Base-by-base conservation (phyloP, 2,888 invertebrate genomes). In the Eucriotettix oculatus region DNA sequence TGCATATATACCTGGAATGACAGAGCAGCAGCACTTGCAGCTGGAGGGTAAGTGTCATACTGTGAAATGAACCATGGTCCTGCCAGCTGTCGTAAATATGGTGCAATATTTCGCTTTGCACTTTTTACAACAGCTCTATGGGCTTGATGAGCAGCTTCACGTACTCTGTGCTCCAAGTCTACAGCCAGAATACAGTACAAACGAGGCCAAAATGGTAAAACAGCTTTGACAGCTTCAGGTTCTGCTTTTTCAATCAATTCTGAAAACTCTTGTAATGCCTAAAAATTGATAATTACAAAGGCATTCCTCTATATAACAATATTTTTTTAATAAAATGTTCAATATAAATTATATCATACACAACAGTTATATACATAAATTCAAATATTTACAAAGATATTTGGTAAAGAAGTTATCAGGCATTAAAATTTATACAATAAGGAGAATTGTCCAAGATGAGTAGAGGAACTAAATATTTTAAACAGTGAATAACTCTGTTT, bases 41-140 rank as follows among this genome's bases (percentile, higher is more conserved):
- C 91, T 11, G 92, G 91, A 52, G 88, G 84, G 74, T 91, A 89
- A 12, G 85, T 84, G 72, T 96, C 95, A 75, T 86, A 85, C 70
- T 86, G 87, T 58, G 90, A 86, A 54, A 85, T 80, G 68, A 94
- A 82, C 95, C 95, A 95, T 7, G 85, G 79, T 1, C 91, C 90
- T 16, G 75, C 82, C 62, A 95, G 71, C 69, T 81, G 82, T 68
- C 86, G 86, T 58, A 96, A 76, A 70, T 83, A 83, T 1, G 89
- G 88, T 0, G 92, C 94, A 63, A 89, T 75, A 65, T 84, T 83
- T 41, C 88, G 83, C 54, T 88, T 86, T 61, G 85, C 84, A 70
- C 81, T 81, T 56, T 74, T 71, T 42, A 86, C 82, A 10, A 89
- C 71, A 29, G 81, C 74, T 42, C 81, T 79, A 69, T 91, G 87